Base-by-base conservation (phyloP, 2,113 vertebrate species). In the Ibidorhyncha struthersii region DNA sequence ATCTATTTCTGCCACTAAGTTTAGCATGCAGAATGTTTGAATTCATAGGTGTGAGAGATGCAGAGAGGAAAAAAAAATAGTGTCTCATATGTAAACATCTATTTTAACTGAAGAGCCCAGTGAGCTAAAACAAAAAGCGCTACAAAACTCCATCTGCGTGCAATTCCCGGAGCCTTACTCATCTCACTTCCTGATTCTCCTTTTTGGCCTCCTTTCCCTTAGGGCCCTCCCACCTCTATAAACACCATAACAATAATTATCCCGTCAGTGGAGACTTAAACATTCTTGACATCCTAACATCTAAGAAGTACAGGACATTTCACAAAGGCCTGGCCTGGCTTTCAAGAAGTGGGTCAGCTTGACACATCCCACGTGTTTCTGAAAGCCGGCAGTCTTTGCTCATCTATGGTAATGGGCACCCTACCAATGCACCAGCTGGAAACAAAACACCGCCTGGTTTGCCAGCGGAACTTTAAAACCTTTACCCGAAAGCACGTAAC, bases 311-410 rank as follows among this genome's bases (percentile, higher is more conserved):
- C 74, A 43, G 93, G 94, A 95, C 72, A 47, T 96, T 96, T 89
- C 92, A 93, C 87, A 97, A 94, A 97, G 65, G 85, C 62, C 79
- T 29, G 26, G 85, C 71, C 71, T 84, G 92, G 88, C 92, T 97
- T 93, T 88, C 76, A 27, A 96, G 97, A 97, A 97, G 91, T 96
- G 97, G 95, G 95, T 97, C 95, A 96, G 94, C 95, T 96, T 96
- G 96, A 97, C 95, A 95, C 91, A 86, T 81, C 90, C 93, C 93
- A 89, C 91, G 87, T 74, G 76, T 78, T 94, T 86, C 82, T 86
- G n/a, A 92, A 95, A 90, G 94, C 85, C 73, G 72, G 85, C 89
- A 79, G 72, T 71, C 95, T 96, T 80, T 94, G 94, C 91, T 96
- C 91, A 95, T 97, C 97, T 97, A 94, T 94, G 93, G 94, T 95